Conservation (phyloP, 2,888 invertebrate species). For the Dysmachus trigonus region DNA sequence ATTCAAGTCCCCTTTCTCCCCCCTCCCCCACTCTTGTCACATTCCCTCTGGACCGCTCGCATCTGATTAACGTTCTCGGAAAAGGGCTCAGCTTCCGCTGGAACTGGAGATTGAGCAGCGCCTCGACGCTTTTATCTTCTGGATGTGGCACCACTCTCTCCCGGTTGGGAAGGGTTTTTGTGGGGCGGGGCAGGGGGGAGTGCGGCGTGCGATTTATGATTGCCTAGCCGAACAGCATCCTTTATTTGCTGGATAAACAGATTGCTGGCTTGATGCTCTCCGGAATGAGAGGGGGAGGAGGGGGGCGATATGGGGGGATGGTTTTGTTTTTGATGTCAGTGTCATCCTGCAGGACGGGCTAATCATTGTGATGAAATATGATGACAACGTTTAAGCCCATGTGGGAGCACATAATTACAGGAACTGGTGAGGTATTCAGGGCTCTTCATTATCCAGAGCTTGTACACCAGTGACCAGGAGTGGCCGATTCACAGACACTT, state of each 20-base stretch:
- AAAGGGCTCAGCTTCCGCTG: neutral
- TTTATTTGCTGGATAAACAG: conserved; percentile 6
- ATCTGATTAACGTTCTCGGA: neutral
- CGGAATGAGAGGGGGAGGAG: neutral
- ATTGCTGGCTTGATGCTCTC: neutral
- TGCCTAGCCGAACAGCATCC: neutral
- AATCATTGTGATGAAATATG: conserved; percentile 35
- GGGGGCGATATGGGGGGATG: neutral
- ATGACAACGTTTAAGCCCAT: conserved; percentile 19
- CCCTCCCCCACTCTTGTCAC: too few relatives aligned
- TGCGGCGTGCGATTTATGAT: neutral
- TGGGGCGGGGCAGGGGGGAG: neutral
- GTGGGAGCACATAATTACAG: conserved; percentile 26
- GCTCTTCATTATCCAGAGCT: conserved; percentile 15
- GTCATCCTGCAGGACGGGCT: conserved; percentile 11
- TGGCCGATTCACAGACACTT: neutral
- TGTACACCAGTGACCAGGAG: conserved; percentile 4
- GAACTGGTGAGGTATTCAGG: conserved; percentile 2
- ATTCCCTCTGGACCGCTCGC: neutral
- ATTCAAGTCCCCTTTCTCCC: neutral
- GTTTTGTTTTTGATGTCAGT: conserved; percentile 27
- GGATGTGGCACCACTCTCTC: neutral
- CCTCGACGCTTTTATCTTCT: neutral
- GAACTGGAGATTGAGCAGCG: neutral
- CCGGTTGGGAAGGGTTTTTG: too few relatives aligned